A percentile compares a stretch with the other conserved stretches of the same genome.
These are phyloP conservation scores for Trichosurus vulpecula DNA, from an alignment of 2,797 vertebrate species.

Conservation along the genomic window DNA sequence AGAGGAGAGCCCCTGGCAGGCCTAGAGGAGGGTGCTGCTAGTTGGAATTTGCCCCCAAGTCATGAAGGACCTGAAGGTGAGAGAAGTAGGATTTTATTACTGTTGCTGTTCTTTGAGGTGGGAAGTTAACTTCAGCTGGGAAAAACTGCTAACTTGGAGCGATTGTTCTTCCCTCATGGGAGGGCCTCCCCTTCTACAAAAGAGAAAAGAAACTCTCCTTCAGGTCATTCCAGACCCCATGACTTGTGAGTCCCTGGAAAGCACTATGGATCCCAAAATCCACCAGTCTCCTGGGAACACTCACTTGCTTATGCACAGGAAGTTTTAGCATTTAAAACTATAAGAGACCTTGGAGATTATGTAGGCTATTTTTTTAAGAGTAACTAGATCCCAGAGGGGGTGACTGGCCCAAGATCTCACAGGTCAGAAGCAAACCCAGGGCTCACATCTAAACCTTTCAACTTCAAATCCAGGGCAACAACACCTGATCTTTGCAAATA, in stretches of 20 bases:
- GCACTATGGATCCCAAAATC: neutral
- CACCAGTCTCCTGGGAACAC: neutral
- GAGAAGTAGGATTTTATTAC: slow-evolving; percentile 10
- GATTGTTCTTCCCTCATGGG: slow-evolving; percentile 44
- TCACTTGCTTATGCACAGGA: neutral
- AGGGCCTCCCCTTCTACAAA: slow-evolving; percentile 40
- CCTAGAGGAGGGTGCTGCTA: neutral
- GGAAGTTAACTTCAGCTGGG: slow-evolving; percentile 46
- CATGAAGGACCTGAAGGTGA: neutral
- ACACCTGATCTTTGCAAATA: neutral
- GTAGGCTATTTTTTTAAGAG: neutral
- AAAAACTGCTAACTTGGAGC: slow-evolving; percentile 23
- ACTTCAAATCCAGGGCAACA: neutral
- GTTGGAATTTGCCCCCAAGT: neutral
- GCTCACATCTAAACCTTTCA: too few species aligned
- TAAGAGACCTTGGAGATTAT: neutral
- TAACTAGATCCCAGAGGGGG: neutral
- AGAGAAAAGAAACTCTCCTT: neutral
- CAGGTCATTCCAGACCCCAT: neutral
- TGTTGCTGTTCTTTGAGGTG: slow-evolving; percentile 12
- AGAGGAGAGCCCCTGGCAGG: too few species aligned
- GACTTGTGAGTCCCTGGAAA: neutral
- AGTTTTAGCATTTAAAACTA: neutral
- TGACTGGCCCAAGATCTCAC: neutral
- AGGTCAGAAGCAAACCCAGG: neutral